Evolutionary conservation across 1,140 invertebrate genomes (phyloP).

Genomic region (Eumeta japonica): DNA sequence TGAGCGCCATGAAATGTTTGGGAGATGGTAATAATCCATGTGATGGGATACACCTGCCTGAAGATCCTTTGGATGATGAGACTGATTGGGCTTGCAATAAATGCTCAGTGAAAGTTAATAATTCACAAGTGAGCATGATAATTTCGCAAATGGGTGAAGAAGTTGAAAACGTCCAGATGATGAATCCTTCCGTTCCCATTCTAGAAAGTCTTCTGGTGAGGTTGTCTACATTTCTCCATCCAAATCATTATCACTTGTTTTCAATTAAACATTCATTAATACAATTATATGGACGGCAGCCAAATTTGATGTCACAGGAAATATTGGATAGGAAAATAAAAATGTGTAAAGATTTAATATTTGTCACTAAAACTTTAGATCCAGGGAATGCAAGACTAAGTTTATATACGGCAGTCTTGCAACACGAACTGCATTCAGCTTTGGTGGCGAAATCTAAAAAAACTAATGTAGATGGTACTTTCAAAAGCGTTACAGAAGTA

Average conservation of each 20-base stretch:
- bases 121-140: slow-evolving; percentile 57
- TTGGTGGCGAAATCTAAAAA: slow-evolving; percentile 57
- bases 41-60: slow-evolving; percentile 65
- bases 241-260: slow-evolving; percentile 79
- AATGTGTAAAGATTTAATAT: slow-evolving; percentile 68
- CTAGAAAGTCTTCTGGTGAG: slow-evolving; percentile 65
- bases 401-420: slow-evolving; percentile 70
- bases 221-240: slow-evolving; percentile 69
- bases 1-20: slow-evolving; percentile 72
- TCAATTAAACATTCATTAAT: slow-evolving; percentile 76
- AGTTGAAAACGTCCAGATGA: slow-evolving; percentile 65
- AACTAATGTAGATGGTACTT: slow-evolving; percentile 37
- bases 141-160: slow-evolving; percentile 71
- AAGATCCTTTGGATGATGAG: slow-evolving; percentile 65
- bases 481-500: slow-evolving; percentile 27
- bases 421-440: slow-evolving; percentile 67
- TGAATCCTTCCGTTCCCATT: slow-evolving; percentile 59
- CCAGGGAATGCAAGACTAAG: slow-evolving; percentile 67
- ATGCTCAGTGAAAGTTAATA: slow-evolving; percentile 62
- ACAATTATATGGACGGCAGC: slow-evolving; percentile 71
- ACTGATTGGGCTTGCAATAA: slow-evolving; percentile 74
- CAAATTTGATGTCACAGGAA: slow-evolving; percentile 59
- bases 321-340: slow-evolving; percentile 64
- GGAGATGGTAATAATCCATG: slow-evolving; percentile 59
- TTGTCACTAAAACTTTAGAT: slow-evolving; percentile 65